phyloP scores from a whole-genome alignment of 2,797 vertebrate genomes.

The Sylvia borin region DNA sequence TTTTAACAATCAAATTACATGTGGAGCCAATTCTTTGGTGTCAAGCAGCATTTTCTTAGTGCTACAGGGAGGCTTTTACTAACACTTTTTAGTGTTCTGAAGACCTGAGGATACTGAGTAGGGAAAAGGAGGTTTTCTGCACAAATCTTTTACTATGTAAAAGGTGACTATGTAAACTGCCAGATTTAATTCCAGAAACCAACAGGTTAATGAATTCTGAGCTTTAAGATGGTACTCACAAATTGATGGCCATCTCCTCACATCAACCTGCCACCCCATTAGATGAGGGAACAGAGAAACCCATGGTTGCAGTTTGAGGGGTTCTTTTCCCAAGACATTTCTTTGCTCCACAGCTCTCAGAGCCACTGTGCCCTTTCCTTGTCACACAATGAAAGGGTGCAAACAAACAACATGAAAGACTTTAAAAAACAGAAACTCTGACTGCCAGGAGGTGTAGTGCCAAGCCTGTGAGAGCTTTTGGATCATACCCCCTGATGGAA shows the following conservation, averaged over 20 bases:
- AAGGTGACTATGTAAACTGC: background rate
- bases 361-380: background rate
- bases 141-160: background rate
- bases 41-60: background rate
- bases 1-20: background rate
- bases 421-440: background rate
- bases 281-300: background rate
- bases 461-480: background rate
- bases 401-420: fast-evolving
- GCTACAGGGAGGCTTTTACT: background rate
- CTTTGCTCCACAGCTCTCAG: background rate
- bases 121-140: background rate
- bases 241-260: background rate
- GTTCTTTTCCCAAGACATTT: background rate
- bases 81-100: background rate
- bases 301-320: background rate
- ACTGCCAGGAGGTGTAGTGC: background rate
- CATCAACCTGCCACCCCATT: background rate
- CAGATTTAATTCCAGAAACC: constrained; percentile 31
- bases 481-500: background rate
- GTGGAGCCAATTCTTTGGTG: background rate
- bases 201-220: constrained; percentile 44
- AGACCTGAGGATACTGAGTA: background rate
- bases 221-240: background rate
- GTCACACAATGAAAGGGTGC: background rate